Percentiles rank a stretch among this genome's conserved stretches.
Conservation (phyloP, 2,888 invertebrate species). For the Euzophera pinguis region DNA sequence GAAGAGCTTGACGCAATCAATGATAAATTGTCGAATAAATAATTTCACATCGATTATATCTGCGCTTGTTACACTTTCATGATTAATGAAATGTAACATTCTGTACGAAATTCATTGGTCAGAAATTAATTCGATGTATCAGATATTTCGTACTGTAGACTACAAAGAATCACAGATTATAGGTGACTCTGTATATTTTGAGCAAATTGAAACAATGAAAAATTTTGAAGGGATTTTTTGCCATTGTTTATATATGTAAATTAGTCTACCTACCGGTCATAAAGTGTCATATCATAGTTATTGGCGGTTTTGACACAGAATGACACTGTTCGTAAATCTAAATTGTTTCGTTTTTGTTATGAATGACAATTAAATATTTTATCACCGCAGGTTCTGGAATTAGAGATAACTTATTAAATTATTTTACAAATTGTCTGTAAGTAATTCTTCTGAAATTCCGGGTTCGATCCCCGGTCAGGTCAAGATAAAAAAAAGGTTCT, state of each 20-base stretch:
- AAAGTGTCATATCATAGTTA: background rate
- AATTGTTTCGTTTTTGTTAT: no score
- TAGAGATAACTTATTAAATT: no score
- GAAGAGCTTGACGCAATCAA: background rate
- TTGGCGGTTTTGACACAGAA: no score
- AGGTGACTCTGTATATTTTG: background rate
- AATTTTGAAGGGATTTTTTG: background rate
- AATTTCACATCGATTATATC: slow-evolving; percentile 2
- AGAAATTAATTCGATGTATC: background rate
- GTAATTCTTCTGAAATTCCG: no score
- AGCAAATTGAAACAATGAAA: background rate
- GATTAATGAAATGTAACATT: background rate
- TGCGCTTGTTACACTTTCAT: background rate
- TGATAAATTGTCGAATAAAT: background rate
- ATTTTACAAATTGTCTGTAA: no score
- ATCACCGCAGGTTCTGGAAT: no score
- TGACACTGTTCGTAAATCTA: no score
- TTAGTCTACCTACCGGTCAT: no score
- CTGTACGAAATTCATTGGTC: background rate
- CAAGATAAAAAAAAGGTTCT: no score
- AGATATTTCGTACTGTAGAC: slow-evolving; percentile 1
- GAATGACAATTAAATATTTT: no score
- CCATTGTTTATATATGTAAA: background rate
- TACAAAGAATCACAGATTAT: background rate
- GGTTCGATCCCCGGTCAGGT: no score